Base-by-base conservation (phyloP, 1,140 invertebrate species). In the Zaprionus ghesquierei region DNA sequence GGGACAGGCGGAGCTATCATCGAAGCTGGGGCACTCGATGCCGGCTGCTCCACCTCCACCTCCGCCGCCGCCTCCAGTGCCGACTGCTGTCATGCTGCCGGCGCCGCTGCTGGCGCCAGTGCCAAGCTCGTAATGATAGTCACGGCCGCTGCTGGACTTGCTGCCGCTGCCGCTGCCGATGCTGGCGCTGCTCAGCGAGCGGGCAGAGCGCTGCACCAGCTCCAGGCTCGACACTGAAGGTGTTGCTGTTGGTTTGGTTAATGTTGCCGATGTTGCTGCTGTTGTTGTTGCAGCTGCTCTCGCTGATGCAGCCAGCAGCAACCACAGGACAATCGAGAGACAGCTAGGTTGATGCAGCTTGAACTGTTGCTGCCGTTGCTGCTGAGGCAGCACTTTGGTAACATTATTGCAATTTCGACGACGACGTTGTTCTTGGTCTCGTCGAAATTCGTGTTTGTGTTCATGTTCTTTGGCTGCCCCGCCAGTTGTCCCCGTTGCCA, bases 1-100 rank as follows among this genome's bases (percentile, higher is more conserved):
- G 0, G 96, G 96, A 92, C 97, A 98, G 75, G 94, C 95, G 13
- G 95, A 95, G 89, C 95, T 96, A 75, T 95, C 94, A 74, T 94
- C 92, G 77, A 95, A 94, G 76, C 93, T 94, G 38, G 96, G 96
- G 87, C 96, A 96, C 64, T 94, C 93, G 35, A 93, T 92, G 69
- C 82, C 81, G 1, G 78, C 68, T 63, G 75, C 79, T 29, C 72
- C 81, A 5, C 53, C 77, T 1, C 55, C 61, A 10, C 51, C 62
- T 2, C 59, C 61, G 9, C n/a, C 54, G 12, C 46, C 54, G 2
- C 9, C 35, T 0, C 41, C 64, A 29, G 38, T 23, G 12, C 23
- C 49, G 3, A 23, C 60, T 25, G 63, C 44, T 69, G 50, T 63
- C 53, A 62, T 23, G 31, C 50, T 60, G 38, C 44, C 35, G 23